Percentiles rank a stretch among this genome's conserved stretches.
Evolutionary conservation across 2,888 invertebrate species (phyloP).

Genomic region (Adelognathus sp.): DNA sequence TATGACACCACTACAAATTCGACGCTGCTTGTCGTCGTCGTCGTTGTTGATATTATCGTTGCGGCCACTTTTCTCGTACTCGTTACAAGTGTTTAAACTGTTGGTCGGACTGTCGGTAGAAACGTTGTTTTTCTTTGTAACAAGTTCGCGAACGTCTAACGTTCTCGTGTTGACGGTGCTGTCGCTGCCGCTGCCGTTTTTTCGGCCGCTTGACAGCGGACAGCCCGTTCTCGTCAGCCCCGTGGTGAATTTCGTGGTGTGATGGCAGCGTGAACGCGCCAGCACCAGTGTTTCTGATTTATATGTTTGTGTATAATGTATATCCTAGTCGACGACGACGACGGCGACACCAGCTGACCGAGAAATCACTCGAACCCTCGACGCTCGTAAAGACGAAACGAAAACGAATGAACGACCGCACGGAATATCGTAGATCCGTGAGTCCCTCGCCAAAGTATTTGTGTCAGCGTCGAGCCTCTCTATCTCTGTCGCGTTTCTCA

Average conservation of each 20-base stretch:
- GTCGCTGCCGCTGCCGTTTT: slow-evolving; percentile 38
- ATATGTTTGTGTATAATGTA: neutral
- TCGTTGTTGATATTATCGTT: no score
- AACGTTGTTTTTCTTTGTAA: slow-evolving; percentile 11
- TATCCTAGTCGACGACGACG: slow-evolving; percentile 13
- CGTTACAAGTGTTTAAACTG: slow-evolving; percentile 28
- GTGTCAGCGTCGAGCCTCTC: neutral
- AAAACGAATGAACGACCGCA: neutral
- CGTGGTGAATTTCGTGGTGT: slow-evolving; percentile 43
- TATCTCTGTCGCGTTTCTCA: neutral
- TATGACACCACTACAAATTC: neutral
- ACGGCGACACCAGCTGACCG: slow-evolving; percentile 30
- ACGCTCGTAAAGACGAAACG: slow-evolving; percentile 6
- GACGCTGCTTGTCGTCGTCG: slow-evolving; percentile 43
- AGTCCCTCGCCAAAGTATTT: neutral
- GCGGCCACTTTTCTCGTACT: slow-evolving; percentile 45
- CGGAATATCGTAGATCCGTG: neutral
- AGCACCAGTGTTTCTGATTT: slow-evolving; percentile 26
- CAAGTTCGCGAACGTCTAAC: slow-evolving; percentile 1
- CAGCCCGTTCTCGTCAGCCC: slow-evolving; percentile 45
- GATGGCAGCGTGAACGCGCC: slow-evolving; percentile 52
- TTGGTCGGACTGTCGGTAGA: slow-evolving; percentile 20
- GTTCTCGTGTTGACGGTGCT: neutral
- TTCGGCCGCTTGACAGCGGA: slow-evolving; percentile 41
- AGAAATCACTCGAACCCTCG: neutral